Evolutionary conservation across 2,797 vertebrate species (phyloP), one percentile per base, ranked within the genome.

Genomic region (Oreonectes daqikongensis): DNA sequence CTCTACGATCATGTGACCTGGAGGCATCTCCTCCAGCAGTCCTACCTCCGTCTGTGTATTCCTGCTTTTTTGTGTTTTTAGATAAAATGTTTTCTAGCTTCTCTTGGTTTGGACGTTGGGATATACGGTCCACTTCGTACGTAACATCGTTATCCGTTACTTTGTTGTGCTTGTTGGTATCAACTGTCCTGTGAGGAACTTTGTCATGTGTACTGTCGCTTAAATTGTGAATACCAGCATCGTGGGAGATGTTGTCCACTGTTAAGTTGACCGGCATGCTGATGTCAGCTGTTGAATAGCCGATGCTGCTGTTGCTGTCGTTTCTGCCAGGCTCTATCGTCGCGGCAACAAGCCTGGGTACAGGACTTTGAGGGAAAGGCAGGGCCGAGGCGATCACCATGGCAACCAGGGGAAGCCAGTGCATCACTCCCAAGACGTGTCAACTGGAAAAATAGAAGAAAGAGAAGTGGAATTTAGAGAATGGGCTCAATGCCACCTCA

Each of bases 361-460:
- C 80, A 53, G 91, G 90, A 89, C 86, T 86, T 78, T 90, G 91
- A 89, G 92, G 92, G 87, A 92, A 92, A 87, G 91, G 90, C 91
- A 94, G 92, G 91, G 93, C 92, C 90, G 93, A 94, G 92, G 92
- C 92, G 81, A 94, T 93, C 92, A 94, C 93, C 93, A 94, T 94
- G 92, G 93, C 93, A 94, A 94, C 93, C 93, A 94, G 89, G 91
- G 93, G 92, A 93, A 94, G 93, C 93, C 93, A 94, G 93, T 92
- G 93, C 93, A 94, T 94, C 92, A 94, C 93, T 94, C 91, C 93
- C 93, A 92, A 84, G 86, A 93, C 91, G 90, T 93, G 91, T 94
- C 93, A 94, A 91, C 93, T 93, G 67, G 18, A 32, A 71, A 50
- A 35, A 78, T 18, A 67, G n/a, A 75, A 38, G 64, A 79, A 81